A percentile compares a stretch with the other conserved stretches of the same genome.
Evolutionary conservation across 2,113 vertebrate species (phyloP).

Genomic region (Catharus fuscescens): DNA sequence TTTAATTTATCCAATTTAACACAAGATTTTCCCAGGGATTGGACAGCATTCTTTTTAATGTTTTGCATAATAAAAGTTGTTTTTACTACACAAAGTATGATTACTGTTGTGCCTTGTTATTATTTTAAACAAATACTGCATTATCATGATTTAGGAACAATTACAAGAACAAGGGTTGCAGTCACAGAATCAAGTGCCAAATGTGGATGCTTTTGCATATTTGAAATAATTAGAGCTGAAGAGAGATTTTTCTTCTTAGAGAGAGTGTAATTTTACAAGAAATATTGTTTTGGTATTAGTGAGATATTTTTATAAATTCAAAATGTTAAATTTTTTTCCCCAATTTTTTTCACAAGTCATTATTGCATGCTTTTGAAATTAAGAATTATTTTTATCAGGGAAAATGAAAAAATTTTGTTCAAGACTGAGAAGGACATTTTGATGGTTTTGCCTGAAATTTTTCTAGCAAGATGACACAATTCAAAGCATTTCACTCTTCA

Average conservation of each 20-base stretch:
- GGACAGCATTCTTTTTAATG: constrained; percentile 52
- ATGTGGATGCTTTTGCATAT: neutral
- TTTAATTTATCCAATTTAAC: constrained; percentile 15
- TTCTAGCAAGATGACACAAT: neutral
- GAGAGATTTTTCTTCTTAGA: neutral
- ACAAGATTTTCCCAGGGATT: constrained; percentile 54
- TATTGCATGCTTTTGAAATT: neutral
- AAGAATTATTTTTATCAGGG: neutral
- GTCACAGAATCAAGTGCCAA: neutral
- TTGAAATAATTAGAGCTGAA: neutral
- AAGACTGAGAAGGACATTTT: neutral
- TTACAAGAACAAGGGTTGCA: neutral
- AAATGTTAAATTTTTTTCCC: neutral
- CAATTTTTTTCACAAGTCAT: neutral
- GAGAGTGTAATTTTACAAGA: neutral
- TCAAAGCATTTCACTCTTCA: neutral
- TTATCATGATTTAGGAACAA: constrained; percentile 17
- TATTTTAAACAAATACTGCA: neutral
- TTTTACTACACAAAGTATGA: constrained; percentile 59
- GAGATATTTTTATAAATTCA: neutral
- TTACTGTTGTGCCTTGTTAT: constrained; percentile 38
- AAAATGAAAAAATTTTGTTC: neutral
- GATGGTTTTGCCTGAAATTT: neutral
- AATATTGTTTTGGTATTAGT: neutral
- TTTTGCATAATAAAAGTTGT: constrained; percentile 52